Conservation (phyloP, 1,140 invertebrate genomes). For the Drosophila littoralis region DNA sequence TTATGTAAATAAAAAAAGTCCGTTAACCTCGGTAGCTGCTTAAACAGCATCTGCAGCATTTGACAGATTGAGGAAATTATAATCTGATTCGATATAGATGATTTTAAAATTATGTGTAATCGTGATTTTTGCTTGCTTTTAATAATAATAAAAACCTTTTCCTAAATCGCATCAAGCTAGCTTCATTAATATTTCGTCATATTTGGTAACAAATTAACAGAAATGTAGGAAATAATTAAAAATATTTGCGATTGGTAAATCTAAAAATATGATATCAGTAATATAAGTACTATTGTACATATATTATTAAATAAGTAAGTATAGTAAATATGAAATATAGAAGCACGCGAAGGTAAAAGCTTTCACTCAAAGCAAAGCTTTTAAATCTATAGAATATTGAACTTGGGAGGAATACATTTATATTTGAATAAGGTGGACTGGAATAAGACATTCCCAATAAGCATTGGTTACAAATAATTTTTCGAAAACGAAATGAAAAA, state of each 20-base stretch:
- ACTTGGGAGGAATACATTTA: too few relatives aligned
- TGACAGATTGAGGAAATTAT: neutral
- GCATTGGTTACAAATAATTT: too few relatives aligned
- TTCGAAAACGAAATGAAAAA: too few relatives aligned
- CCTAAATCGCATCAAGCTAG: neutral
- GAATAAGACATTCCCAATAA: too few relatives aligned
- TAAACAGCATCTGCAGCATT: neutral
- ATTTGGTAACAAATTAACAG: neutral
- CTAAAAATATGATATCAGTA: neutral
- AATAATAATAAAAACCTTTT: neutral
- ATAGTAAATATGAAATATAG: too few relatives aligned
- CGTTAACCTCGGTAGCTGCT: constrained; percentile 7
- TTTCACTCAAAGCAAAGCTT: too few relatives aligned
- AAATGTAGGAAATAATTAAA: neutral
- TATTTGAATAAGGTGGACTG: too few relatives aligned
- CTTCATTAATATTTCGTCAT: too few relatives aligned
- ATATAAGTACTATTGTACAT: too few relatives aligned
- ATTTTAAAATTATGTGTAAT: neutral
- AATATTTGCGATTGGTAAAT: neutral
- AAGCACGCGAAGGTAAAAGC: too few relatives aligned
- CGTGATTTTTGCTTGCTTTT: neutral
- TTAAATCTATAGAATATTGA: too few relatives aligned
- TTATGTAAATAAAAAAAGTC: constrained; percentile 9
- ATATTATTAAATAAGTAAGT: too few relatives aligned
- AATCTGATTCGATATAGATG: constrained; percentile 8